Base-by-base conservation (phyloP, 2,113 vertebrate species). In the Micronisus gabar region DNA sequence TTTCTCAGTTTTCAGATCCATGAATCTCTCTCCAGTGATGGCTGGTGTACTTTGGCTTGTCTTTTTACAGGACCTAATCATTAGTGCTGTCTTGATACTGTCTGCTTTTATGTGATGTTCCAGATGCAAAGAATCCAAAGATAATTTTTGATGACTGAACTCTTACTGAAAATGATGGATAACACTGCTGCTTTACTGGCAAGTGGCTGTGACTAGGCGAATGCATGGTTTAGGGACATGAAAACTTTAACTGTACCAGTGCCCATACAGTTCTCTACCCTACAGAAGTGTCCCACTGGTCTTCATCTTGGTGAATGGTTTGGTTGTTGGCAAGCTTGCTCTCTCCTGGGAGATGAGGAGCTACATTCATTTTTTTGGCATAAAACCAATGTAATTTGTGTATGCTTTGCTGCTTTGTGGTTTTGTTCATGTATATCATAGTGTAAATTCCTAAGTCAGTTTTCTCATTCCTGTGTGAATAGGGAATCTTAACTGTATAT, bases 1-100 rank as follows among this genome's bases (percentile, higher is more conserved):
- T 84, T 92, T 94, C 72, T 71, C 66, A 48, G 93, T 78, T 91
- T 89, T 66, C 55, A 65, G 55, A 55, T 72, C 55, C 68, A 30
- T 80, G 81, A 90, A 72, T 86, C 68, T 85, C 63, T 83, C 48
- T 91, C 61, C 47, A 56, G 63, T 40, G 56, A 13, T 66, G 62
- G 34, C 58, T 79, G 88, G 32, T 74, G 68, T 50, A 32, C 30
- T 91, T 90, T 94, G 95, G 45, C 79, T 62, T 53, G 11, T 27
- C 29, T 25, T 40, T 66, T 36, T 45, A 17, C 88, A 68, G 73
- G 41, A 20, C 17, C 76, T 68, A 43, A 53, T 63, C 34, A 6
- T 52, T 58, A 34, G 41, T 8, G 61, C 70, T 81, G 23, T 56
- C 63, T 61, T 81, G 81, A 70, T 8, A 23, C 6, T 20, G 45